Evolutionary conservation across 1,140 invertebrate genomes (phyloP).

Genomic region (Coptotermes formosanus): DNA sequence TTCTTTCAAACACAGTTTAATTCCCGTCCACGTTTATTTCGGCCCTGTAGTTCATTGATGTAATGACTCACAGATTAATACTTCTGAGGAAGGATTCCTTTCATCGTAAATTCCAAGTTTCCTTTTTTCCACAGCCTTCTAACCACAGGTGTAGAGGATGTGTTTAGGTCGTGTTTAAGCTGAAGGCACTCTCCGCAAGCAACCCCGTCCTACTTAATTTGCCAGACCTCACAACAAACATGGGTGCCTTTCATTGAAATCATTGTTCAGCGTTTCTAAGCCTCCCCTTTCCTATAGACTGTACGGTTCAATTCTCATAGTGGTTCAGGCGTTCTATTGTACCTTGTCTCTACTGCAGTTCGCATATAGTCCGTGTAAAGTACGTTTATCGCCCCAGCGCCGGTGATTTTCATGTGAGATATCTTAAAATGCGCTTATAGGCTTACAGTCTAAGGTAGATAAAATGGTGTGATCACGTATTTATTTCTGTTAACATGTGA

Average conservation of each 20-base stretch:
- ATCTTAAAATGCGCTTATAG: constrained; percentile 8
- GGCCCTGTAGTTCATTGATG: background rate
- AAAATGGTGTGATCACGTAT: background rate
- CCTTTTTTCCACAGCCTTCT: background rate
- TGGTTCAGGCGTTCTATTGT: background rate
- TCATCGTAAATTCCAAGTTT: background rate
- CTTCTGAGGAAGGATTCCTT: background rate
- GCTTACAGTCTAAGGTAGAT: background rate
- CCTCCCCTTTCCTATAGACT: constrained; percentile 7
- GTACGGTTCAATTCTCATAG: background rate
- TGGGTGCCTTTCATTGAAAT: background rate
- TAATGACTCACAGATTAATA: background rate
- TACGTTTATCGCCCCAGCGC: background rate
- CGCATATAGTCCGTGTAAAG: background rate
- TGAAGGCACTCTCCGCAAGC: background rate
- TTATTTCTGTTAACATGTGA: constrained; percentile 1
- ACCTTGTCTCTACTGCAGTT: background rate
- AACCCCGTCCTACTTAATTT: background rate
- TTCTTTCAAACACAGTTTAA: background rate
- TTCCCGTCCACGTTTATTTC: background rate
- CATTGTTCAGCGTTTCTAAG: background rate
- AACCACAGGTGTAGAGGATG: background rate
- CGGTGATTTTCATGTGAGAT: background rate
- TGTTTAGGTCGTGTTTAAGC: background rate
- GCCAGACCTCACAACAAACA: background rate